phyloP scores from a whole-genome alignment of 92 coral and sea anemone species.

The Bergia puertoricense region DNA sequence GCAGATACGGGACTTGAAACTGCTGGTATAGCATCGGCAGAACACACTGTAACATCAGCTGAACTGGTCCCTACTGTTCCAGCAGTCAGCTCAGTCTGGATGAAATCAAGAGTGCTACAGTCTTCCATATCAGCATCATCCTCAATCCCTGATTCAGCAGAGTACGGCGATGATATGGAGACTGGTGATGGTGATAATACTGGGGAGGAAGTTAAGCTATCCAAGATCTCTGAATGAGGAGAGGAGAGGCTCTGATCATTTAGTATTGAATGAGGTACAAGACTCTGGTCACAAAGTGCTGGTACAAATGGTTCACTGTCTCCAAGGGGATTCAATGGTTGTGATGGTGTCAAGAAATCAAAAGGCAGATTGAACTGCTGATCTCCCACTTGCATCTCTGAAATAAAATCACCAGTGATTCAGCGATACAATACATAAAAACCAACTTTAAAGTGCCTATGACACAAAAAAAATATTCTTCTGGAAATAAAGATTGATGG shows the following conservation, averaged over 20 bases:
- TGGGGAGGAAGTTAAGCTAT: constrained; percentile 73
- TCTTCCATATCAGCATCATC: constrained; percentile 79
- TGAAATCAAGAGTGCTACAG: neutral
- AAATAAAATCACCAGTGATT: constrained; percentile 52
- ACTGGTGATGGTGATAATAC: constrained; percentile 68
- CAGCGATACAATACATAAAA: constrained; percentile 24
- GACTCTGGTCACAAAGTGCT: constrained; percentile 23
- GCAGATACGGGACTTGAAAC: neutral
- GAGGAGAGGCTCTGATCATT: constrained; percentile 38
- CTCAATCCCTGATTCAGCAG: constrained; percentile 81
- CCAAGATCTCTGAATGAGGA: constrained; percentile 63
- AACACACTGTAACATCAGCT: neutral
- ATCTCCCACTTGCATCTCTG: constrained; percentile 65
- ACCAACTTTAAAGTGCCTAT: neutral
- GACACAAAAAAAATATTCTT: too few species aligned
- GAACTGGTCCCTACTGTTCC: neutral
- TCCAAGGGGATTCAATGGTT: constrained; percentile 22
- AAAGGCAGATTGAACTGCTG: constrained; percentile 34
- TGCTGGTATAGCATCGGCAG: neutral
- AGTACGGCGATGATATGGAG: constrained; percentile 66
- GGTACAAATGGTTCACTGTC: constrained; percentile 9
- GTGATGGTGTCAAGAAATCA: constrained; percentile 38
- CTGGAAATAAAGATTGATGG: too few species aligned
- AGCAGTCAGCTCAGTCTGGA: constrained; percentile 14
- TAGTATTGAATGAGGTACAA: neutral